Evolutionary conservation across 2,888 invertebrate genomes (phyloP), one percentile per base, ranked within the genome.

Genomic region (Calliphora vomitoria): DNA sequence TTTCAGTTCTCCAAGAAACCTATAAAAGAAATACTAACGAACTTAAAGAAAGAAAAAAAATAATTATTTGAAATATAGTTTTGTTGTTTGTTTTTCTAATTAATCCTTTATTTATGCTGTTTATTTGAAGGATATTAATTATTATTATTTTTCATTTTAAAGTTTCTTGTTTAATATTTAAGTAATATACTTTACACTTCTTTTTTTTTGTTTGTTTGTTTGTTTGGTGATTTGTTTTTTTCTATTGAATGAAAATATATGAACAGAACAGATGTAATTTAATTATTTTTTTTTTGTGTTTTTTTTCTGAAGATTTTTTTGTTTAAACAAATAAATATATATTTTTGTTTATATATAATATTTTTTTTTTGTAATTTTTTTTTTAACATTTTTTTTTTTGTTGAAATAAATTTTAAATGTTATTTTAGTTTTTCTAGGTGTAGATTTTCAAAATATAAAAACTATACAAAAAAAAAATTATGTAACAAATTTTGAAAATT

Each of bases 111-210:
- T 82, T 25, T 75, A 68, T 72, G 68, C 0, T 69, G 62, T 83
- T 47, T 76, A 41, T 76, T 25, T 76, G 55, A 64, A 82, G 81
- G 76, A 82, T 76, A 58, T 58, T 44, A 47, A 15, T 50, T 60
- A 8, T 62, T 66, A 8, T 78, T 66, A 38, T 31, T 79, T 81
- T 74, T 79, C n/a, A 58, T 72, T 82, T 81, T 64, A 18, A 20
- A 13, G 20, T 80, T 75, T 55, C 31, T 68, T 74, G 71, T 76
- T 74, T 71, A 31, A n/a, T 82, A 58, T 69, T 62, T 64, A 71
- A 55, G 41, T 79, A 68, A 80, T 68, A 72, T 82, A 85, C 85
- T 84, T 87, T 85, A 84, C 87, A 84, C 83, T 84, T 87, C 31
- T 55, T 76, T 50, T 69, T 69, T 66, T 64, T 47, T 8, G 3